Percentiles rank a stretch among this genome's conserved stretches.
Evolutionary conservation across 2,888 invertebrate genomes (phyloP).

Genomic region (Linyphia triangularis): DNA sequence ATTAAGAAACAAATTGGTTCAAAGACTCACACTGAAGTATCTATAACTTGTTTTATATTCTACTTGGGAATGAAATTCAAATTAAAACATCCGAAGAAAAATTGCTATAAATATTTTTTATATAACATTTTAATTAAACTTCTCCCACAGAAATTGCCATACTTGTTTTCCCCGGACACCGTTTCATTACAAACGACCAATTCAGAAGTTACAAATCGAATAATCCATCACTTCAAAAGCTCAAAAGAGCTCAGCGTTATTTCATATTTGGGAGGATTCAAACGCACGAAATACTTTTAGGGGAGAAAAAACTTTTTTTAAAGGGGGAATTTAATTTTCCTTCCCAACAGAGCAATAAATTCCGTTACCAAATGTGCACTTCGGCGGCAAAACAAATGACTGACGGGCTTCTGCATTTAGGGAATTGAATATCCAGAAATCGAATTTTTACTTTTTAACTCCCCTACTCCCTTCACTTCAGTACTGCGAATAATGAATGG

Average conservation of each 20-base stretch:
- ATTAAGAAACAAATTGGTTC: too few relatives aligned
- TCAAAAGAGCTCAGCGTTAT: not conserved
- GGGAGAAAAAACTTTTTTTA: slow-evolving; percentile 26
- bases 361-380: slow-evolving; percentile 39
- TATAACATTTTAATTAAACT: not conserved
- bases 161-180: not conserved
- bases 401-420: slow-evolving; percentile 55
- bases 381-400: slow-evolving; percentile 59
- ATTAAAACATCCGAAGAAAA: not conserved
- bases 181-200: not conserved
- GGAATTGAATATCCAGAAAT: slow-evolving; percentile 69
- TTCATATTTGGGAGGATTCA: slow-evolving; percentile 27
- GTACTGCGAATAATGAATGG: slow-evolving; percentile 54
- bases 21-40: too few relatives aligned
- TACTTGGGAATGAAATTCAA: too few relatives aligned
- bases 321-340: slow-evolving; percentile 59
- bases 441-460: slow-evolving; percentile 45
- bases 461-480: not conserved
- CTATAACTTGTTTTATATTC: too few relatives aligned
- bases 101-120: not conserved
- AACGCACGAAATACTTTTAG: slow-evolving; percentile 10
- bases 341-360: slow-evolving; percentile 59
- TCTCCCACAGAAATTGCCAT: not conserved
- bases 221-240: not conserved
- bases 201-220: not conserved